Conservation (phyloP, 1,140 invertebrate genomes). For the Ganaspis sp. region DNA sequence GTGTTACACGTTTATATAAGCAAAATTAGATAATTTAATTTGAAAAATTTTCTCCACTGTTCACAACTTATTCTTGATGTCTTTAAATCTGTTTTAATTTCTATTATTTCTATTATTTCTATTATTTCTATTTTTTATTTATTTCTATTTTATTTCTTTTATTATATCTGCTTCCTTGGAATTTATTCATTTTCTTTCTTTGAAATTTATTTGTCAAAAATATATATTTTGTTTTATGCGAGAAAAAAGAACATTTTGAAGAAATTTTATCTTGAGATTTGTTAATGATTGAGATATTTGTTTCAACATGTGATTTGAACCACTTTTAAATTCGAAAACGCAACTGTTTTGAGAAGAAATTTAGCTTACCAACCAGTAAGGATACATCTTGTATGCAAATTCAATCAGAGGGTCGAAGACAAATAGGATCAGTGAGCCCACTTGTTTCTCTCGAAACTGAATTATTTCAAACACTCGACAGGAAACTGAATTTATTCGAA, state of each 20-base stretch:
- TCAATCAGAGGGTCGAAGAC: background rate
- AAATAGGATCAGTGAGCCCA: background rate
- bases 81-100: too few species aligned
- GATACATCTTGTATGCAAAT: background rate
- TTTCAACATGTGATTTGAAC: background rate
- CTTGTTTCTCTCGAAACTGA: background rate
- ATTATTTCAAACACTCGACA: background rate
- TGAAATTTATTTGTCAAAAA: too few species aligned
- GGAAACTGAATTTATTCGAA: background rate
- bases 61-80: too few species aligned
- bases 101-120: too few species aligned
- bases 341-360: background rate
- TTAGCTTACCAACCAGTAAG: background rate
- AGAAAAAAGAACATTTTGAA: background rate
- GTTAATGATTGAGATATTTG: background rate
- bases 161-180: too few species aligned
- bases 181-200: too few species aligned
- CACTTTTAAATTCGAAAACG: background rate
- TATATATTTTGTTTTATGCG: too few species aligned
- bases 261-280: background rate
- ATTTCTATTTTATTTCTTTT: too few species aligned
- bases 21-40: too few species aligned
- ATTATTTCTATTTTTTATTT: too few species aligned
- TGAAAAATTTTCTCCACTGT: too few species aligned
- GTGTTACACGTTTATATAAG: background rate